Percentiles rank a stretch among this genome's conserved stretches.
Conservation (phyloP, 2,113 vertebrate species). For the Pseudopipra pipra region DNA sequence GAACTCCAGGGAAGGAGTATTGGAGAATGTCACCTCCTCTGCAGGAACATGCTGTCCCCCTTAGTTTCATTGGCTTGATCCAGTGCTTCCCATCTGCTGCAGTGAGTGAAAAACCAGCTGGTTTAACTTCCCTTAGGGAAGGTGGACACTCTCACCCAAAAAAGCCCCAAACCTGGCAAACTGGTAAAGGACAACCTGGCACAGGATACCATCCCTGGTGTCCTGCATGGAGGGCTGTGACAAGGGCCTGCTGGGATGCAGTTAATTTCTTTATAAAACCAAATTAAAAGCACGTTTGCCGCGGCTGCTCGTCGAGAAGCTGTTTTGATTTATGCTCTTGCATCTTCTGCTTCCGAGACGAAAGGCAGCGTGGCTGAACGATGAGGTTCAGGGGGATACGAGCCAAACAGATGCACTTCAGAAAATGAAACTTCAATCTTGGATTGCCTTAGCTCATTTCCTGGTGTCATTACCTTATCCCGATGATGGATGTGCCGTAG, state of each 20-base stretch:
- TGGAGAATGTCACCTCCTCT: background rate
- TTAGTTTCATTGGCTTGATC: background rate
- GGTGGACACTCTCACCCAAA: background rate
- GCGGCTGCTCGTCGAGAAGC: background rate
- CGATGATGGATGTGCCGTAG: constrained; percentile 16
- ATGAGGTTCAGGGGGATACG: background rate
- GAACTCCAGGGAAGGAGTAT: background rate
- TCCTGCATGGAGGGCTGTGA: background rate
- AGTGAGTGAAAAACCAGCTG: background rate
- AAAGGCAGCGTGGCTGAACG: background rate
- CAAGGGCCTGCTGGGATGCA: background rate
- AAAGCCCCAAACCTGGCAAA: background rate
- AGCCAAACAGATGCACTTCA: constrained; percentile 60
- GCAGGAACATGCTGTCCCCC: background rate
- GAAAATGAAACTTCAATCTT: constrained; percentile 29
- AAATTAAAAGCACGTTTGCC: background rate
- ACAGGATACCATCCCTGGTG: background rate
- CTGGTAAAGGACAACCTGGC: background rate
- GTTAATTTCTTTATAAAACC: background rate
- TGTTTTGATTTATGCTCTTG: constrained; percentile 1
- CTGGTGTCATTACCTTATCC: constrained; percentile 28
- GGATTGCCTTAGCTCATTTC: constrained; percentile 57
- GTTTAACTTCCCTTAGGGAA: background rate
- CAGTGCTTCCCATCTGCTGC: background rate
- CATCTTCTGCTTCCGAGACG: background rate